These are phyloP conservation scores for Sarcoramphus papa DNA, from an alignment of 2,797 vertebrate species.

Conservation along the genomic window DNA sequence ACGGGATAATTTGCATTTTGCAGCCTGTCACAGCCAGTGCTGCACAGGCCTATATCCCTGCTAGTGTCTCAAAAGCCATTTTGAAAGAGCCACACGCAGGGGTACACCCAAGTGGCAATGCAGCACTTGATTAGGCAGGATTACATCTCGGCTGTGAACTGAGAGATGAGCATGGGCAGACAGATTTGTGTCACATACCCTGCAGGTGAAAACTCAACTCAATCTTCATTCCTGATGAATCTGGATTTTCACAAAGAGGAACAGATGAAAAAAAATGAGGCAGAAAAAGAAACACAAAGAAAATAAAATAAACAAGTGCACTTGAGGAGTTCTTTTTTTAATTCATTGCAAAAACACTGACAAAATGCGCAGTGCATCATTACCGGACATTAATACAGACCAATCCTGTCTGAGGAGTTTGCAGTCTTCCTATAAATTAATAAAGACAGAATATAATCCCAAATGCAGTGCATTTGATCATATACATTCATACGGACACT, in stretches of 20 bases:
- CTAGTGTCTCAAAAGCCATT: background rate
- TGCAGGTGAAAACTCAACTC: background rate
- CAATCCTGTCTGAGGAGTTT: background rate
- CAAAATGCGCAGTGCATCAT: background rate
- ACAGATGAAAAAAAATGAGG: background rate
- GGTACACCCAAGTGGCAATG: background rate
- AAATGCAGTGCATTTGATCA: background rate
- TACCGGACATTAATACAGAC: background rate
- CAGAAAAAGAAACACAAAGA: background rate
- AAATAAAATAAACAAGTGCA: background rate
- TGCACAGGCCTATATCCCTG: background rate
- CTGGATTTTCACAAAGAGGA: background rate
- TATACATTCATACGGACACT: background rate
- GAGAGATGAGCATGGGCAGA: background rate
- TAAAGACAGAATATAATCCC: background rate
- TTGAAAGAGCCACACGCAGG: background rate
- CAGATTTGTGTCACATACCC: background rate
- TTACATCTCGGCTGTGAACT: background rate
- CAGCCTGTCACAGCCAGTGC: background rate
- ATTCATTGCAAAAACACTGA: background rate
- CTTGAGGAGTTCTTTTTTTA: background rate
- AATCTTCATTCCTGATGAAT: background rate
- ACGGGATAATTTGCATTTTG: background rate
- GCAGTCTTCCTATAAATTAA: background rate
- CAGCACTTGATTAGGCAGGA: background rate